A percentile compares a stretch with the other conserved stretches of the same genome.
These are phyloP conservation scores for Ataeniobius toweri DNA, from an alignment of 2,797 vertebrate genomes.

Conservation along the genomic window DNA sequence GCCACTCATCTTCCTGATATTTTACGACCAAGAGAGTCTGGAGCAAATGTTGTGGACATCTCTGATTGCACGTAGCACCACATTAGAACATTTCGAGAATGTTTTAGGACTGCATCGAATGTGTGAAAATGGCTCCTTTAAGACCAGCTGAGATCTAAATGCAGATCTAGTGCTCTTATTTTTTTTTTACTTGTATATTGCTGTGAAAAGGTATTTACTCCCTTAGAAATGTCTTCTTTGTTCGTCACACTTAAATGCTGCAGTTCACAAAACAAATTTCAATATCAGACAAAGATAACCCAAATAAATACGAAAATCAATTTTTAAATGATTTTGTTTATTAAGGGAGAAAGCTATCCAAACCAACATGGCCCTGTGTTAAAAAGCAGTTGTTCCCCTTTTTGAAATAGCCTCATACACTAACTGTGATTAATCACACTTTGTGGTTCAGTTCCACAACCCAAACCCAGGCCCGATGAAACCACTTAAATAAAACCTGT, in stretches of 20 bases:
- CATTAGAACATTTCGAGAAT: not conserved
- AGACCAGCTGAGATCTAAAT: not conserved
- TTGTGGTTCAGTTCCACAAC: not conserved
- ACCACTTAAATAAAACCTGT: not conserved
- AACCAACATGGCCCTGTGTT: not conserved
- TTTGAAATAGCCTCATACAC: not conserved
- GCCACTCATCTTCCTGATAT: not conserved
- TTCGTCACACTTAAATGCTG: not conserved
- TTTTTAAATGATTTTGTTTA: not conserved
- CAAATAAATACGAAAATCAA: not conserved
- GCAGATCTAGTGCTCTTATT: constrained; percentile 56
- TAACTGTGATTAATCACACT: not conserved
- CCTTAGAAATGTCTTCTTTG: not conserved
- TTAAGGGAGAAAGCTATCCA: not conserved
- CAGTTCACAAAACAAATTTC: not conserved
- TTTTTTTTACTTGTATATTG: constrained; percentile 23
- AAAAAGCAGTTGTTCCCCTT: not conserved
- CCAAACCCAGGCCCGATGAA: not conserved
- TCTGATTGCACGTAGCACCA: not conserved
- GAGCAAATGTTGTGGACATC: not conserved
- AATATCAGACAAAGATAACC: not conserved
- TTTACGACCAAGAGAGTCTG: no score
- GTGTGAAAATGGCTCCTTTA: constrained; percentile 6
- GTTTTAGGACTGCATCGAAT: not conserved
- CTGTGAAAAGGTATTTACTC: constrained; percentile 2